Percentiles rank a stretch among this genome's conserved stretches.
phyloP scores from a whole-genome alignment of 2,113 vertebrate species.

The Archilochus colubris region DNA sequence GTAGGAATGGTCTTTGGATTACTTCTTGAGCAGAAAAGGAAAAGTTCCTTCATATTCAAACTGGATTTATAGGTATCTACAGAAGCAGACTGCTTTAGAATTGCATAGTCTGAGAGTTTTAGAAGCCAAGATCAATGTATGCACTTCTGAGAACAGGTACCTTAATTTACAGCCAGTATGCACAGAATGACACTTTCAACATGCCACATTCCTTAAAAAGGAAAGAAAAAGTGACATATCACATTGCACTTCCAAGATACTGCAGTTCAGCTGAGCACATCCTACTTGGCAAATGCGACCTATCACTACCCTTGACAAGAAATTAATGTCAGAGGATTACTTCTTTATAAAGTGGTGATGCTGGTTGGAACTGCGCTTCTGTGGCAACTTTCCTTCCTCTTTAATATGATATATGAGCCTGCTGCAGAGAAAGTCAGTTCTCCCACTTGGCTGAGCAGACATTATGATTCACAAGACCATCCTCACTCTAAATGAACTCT shows the following conservation, averaged over 20 bases:
- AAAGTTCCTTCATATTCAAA: not conserved
- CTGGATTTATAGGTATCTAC: not conserved
- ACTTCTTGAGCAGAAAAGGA: not conserved
- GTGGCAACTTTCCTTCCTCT: not conserved
- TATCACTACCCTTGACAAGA: constrained; percentile 14
- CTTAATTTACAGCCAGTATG: constrained; percentile 32
- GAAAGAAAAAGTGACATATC: not conserved
- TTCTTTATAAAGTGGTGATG: not conserved
- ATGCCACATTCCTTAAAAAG: not conserved
- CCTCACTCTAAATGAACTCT: constrained; percentile 3
- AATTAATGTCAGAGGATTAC: constrained; percentile 13
- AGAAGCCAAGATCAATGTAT: not conserved
- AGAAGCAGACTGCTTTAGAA: not conserved
- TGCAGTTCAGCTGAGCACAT: not conserved
- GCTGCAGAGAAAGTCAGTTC: not conserved
- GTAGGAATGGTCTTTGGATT: not conserved
- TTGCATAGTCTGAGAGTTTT: not conserved
- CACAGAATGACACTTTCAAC: not conserved
- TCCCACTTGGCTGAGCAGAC: not conserved
- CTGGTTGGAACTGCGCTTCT: not conserved
- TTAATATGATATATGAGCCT: constrained; percentile 12
- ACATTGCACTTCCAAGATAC: not conserved
- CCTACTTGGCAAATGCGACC: constrained; percentile 4
- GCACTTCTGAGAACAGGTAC: not conserved
- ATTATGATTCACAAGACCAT: not conserved